phyloP scores from a whole-genome alignment of 2,797 vertebrate genomes.

The Manis javanica region DNA sequence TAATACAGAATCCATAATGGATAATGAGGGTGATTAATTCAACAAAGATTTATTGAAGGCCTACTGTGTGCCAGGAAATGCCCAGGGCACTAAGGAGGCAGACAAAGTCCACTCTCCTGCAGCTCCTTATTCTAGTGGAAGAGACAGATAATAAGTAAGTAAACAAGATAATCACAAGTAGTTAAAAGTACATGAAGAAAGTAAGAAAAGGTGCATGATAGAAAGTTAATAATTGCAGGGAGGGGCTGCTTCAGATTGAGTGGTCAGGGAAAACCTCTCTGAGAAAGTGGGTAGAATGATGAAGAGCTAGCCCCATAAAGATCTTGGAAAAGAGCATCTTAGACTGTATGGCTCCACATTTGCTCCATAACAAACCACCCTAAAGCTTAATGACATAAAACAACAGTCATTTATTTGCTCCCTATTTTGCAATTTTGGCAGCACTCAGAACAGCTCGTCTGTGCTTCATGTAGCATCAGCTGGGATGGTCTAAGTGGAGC shows the following conservation, averaged over 20 bases:
- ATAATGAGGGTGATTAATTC: background rate
- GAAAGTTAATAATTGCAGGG: background rate
- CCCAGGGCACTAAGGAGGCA: background rate
- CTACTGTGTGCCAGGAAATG: background rate
- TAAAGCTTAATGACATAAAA: background rate
- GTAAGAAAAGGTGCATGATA: background rate
- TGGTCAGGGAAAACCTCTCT: background rate
- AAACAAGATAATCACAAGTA: background rate
- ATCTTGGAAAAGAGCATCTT: background rate
- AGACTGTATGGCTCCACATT: background rate
- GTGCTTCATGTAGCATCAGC: background rate
- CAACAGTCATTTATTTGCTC: background rate
- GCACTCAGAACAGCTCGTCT: background rate
- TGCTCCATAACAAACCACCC: background rate
- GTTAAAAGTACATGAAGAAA: background rate
- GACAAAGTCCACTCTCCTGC: background rate
- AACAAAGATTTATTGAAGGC: background rate
- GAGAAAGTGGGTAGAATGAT: background rate
- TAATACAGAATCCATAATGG: background rate
- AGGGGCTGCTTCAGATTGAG: background rate
- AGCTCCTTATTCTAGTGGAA: background rate
- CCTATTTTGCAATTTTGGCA: background rate
- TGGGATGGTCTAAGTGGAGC: background rate
- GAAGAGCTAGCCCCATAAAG: background rate
- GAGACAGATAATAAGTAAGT: background rate